Base-by-base conservation (phyloP, 1,140 invertebrate genomes). In the Bicyclus anynana region DNA sequence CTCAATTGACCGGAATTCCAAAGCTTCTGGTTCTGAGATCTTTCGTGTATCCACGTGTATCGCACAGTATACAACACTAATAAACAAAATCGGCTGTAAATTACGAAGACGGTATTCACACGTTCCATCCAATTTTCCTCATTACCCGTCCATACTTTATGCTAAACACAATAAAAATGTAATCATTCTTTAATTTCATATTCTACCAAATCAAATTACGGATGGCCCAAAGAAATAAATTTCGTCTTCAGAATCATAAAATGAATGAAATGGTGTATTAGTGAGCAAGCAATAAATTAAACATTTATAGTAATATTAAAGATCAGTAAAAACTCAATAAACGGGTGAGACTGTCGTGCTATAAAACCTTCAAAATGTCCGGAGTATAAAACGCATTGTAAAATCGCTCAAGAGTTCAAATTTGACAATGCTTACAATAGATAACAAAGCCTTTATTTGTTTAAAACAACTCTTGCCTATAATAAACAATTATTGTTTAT, bases 241-340 rank as follows among this genome's bases (percentile, higher is more conserved):
- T 74, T 76, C 66, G 49, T 65, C 69, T 53, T 59, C 59, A 63
- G 63, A 65, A 72, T 67, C 64, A 80, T 83, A 85, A 81, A 85
- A 65, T 71, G 72, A 73, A 82, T 71, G 77, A 80, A 81, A 83
- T 78, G 65, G 71, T 74, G 66, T 75, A 77, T 80, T 82, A 82
- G 77, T 67, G 71, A 67, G 56, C 53, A 47, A 60, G 74, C 56
- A 69, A 77, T 83, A 85, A 85, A 81, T 83, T 73, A 78, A 69
- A 80, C 64, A 85, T 80, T 85, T 80, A 81, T 81, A 72, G 72
- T 69, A 72, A 69, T 81, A 78, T 81, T 81, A 80, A 84, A 80
- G 64, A 77, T 70, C 71, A 69, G 72, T 84, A 84, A 84, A 84
- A 80, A 66, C 63, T 69, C 76, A 78, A 82, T 84, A 80, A 78